A percentile compares a stretch with the other conserved stretches of the same genome.
These are phyloP conservation scores for Stegastes partitus DNA, from an alignment of 2,113 vertebrate species.

Conservation along the genomic window DNA sequence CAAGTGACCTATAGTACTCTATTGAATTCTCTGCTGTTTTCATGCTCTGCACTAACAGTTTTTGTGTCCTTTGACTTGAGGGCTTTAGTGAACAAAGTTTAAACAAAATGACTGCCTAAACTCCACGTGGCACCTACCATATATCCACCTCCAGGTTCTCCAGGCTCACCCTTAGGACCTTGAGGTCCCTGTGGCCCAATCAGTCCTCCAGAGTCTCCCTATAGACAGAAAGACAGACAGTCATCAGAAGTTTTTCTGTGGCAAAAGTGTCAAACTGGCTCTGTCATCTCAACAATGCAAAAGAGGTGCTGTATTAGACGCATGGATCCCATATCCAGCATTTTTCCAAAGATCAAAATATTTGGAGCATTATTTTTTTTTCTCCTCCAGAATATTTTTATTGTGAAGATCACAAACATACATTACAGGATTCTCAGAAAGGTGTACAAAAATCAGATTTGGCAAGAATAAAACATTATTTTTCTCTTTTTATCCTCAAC, in stretches of 20 bases:
- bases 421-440: no score
- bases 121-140: conserved; percentile 62
- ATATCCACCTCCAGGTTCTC: conserved; percentile 85
- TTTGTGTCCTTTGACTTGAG: conserved; percentile 7
- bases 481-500: no score
- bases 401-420: no score
- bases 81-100: conserved; percentile 5
- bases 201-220: conserved; percentile 91
- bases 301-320: not conserved
- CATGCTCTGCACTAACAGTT: not conserved
- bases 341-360: no score
- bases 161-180: conserved; percentile 94
- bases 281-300: conserved; percentile 21
- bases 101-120: conserved; percentile 23
- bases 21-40: conserved; percentile 18
- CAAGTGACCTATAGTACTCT: conserved; percentile 22
- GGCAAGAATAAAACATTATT: no score
- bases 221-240: conserved; percentile 52
- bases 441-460: no score
- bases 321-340: no score
- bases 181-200: conserved; percentile 88
- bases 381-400: no score
- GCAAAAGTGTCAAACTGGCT: conserved; percentile 17
- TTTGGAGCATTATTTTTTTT: no score
- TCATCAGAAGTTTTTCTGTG: conserved; percentile 10